These are phyloP conservation scores for Exephanes ischioxanthus DNA, from an alignment of 2,888 invertebrate species.

Conservation along the genomic window DNA sequence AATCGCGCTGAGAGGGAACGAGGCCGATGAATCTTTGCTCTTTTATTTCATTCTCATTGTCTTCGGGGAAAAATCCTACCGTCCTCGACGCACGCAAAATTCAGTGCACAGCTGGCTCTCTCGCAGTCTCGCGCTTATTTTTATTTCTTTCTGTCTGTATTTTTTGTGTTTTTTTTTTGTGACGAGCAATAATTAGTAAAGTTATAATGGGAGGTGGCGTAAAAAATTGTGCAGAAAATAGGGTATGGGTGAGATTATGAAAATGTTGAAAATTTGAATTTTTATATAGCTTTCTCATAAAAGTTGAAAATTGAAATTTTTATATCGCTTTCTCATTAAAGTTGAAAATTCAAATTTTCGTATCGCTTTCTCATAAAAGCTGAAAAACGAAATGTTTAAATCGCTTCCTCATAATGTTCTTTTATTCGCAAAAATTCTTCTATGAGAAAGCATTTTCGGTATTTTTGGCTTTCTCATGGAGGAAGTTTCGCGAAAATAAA, in stretches of 20 bases:
- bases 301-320: too few relatives aligned
- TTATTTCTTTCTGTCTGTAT: not conserved
- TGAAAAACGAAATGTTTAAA: not conserved
- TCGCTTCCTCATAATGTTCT: too few relatives aligned
- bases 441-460: too few relatives aligned
- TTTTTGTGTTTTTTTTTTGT: not conserved
- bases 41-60: constrained; percentile 55
- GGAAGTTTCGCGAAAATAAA: too few relatives aligned
- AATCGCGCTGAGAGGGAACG: constrained; percentile 29
- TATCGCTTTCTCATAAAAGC: too few relatives aligned
- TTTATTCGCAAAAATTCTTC: too few relatives aligned
- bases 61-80: not conserved
- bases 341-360: too few relatives aligned
- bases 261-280: not conserved
- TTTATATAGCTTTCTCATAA: not conserved
- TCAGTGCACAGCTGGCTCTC: constrained; percentile 8
- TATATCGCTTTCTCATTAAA: too few relatives aligned
- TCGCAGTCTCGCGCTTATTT: not conserved
- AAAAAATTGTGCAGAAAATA: not conserved
- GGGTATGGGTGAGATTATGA: too few relatives aligned
- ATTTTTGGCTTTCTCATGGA: too few relatives aligned
- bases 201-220: not conserved
- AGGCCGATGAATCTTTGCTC: constrained; percentile 49
- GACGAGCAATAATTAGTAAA: constrained; percentile 21
- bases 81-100: not conserved